Conservation (phyloP, 2,888 invertebrate species). For the Alviniconcha strummeri region DNA sequence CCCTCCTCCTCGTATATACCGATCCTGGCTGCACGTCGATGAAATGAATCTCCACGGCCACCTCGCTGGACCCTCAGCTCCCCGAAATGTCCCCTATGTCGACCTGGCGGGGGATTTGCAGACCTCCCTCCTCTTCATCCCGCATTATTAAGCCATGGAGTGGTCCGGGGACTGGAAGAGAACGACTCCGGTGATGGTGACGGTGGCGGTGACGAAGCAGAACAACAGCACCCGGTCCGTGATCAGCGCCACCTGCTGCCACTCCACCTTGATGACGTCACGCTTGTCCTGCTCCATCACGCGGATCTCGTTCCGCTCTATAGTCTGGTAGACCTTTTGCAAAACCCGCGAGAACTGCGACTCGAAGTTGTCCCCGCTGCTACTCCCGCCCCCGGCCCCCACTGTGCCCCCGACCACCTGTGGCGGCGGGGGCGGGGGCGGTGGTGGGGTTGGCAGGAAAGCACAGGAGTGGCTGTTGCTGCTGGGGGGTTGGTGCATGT, state of each 20-base stretch:
- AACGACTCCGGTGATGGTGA: constrained; percentile 70
- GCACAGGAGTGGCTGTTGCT: neutral
- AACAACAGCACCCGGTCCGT: constrained; percentile 80
- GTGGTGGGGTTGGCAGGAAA: neutral
- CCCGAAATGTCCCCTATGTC: no score
- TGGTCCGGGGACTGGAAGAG: constrained; percentile 36
- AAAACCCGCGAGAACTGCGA: constrained; percentile 81
- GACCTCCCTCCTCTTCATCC: neutral
- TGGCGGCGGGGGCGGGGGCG: neutral
- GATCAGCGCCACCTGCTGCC: constrained; percentile 84
- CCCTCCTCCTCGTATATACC: no score
- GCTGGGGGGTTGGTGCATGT: neutral
- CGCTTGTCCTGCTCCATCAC: constrained; percentile 86
- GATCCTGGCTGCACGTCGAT: no score
- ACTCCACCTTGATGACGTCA: constrained; percentile 88
- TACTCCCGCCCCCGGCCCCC: constrained; percentile 23
- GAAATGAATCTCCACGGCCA: no score
- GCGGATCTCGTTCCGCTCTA: constrained; percentile 85
- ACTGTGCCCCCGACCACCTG: neutral
- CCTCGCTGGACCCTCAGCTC: no score
- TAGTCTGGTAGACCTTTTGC: constrained; percentile 83
- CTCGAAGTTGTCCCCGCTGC: constrained; percentile 71
- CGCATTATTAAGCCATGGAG: constrained; percentile 15
- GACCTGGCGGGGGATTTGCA: no score
- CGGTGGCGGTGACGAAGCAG: constrained; percentile 75